phyloP scores from a whole-genome alignment of 2,797 vertebrate genomes.

The Artibeus lituratus region DNA sequence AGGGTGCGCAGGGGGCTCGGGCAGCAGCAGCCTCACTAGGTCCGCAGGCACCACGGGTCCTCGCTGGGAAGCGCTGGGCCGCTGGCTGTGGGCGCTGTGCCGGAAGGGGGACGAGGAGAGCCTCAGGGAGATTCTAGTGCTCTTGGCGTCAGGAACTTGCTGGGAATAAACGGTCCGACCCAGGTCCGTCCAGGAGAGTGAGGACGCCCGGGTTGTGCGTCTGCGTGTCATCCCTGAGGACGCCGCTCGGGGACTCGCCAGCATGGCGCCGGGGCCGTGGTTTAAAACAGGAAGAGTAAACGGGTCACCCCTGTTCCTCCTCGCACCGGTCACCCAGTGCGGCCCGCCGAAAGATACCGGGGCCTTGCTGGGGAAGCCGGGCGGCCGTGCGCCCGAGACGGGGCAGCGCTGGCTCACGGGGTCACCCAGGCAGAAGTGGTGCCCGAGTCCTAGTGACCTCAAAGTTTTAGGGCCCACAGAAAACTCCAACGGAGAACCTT shows the following conservation, averaged over 20 bases:
- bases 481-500: not conserved
- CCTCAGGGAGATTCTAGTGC: not conserved
- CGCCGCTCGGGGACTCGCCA: rapidly evolving
- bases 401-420: no score
- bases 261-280: rapidly evolving
- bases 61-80: not conserved
- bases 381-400: no score
- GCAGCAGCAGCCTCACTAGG: not conserved
- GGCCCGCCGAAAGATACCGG: not conserved
- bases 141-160: not conserved
- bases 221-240: rapidly evolving
- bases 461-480: not conserved
- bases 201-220: no score
- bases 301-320: not conserved
- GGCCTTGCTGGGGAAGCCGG: no score
- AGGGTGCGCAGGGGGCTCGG: rapidly evolving
- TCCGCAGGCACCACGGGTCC: not conserved
- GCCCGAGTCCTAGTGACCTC: not conserved
- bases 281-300: not conserved
- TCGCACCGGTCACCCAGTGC: not conserved
- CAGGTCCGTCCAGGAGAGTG: not conserved
- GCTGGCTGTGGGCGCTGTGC: not conserved
- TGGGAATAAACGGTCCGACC: not conserved
- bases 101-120: not conserved
- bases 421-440: no score